Conservation (phyloP, 2,113 vertebrate species). For the Saccopteryx leptura region DNA sequence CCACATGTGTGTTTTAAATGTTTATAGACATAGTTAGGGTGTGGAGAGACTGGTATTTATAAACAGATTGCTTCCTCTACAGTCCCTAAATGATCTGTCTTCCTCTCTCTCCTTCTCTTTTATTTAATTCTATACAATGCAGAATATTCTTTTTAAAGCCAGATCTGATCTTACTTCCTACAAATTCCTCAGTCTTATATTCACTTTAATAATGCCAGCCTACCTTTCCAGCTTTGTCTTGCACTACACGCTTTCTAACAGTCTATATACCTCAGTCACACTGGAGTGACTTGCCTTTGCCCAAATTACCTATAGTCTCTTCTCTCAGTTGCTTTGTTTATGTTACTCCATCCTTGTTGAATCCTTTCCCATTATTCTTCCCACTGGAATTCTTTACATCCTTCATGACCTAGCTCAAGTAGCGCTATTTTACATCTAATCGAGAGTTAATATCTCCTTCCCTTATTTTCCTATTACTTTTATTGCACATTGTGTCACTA, state of each 20-base stretch:
- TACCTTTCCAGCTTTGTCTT: neutral
- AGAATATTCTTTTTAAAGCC: conserved; percentile 17
- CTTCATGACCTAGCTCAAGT: neutral
- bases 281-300: neutral
- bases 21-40: neutral
- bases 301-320: neutral
- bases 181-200: neutral
- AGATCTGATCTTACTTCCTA: neutral
- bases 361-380: neutral
- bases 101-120: neutral
- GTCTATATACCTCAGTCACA: neutral
- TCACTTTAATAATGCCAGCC: neutral
- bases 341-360: neutral
- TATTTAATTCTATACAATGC: neutral
- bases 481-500: neutral
- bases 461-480: conserved; percentile 7
- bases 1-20: neutral
- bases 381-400: neutral
- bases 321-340: neutral
- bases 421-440: neutral
- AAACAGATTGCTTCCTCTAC: neutral
- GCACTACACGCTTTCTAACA: neutral
- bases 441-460: neutral
- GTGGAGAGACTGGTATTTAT: neutral
- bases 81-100: neutral